A percentile compares a stretch with the other conserved stretches of the same genome.
phyloP scores from a whole-genome alignment of 1,140 invertebrate genomes.

The Ooceraea biroi region DNA sequence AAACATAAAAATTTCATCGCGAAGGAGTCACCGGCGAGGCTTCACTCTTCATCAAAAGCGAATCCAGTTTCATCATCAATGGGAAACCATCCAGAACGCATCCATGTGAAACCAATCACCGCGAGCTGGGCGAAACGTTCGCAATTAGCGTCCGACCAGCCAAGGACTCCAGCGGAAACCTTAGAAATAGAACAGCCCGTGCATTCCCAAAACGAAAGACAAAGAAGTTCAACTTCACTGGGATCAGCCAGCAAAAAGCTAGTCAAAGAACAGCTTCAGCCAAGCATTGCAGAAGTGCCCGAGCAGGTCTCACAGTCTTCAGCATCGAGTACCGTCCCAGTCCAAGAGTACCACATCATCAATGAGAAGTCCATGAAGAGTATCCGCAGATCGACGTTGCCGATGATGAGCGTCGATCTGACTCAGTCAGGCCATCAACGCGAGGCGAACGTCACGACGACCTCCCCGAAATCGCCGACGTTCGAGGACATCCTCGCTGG shows the following conservation, averaged over 20 bases:
- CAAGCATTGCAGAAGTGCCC: neutral
- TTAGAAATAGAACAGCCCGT: neutral
- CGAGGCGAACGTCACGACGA: too few species aligned
- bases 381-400: conserved; percentile 63
- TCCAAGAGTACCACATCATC: neutral
- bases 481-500: conserved; percentile 50
- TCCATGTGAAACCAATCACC: neutral
- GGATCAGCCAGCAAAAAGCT: neutral
- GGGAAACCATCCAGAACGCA: neutral
- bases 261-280: neutral
- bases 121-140: neutral
- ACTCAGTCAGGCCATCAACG: neutral
- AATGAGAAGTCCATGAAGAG: neutral
- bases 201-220: neutral
- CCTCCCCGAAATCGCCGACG: neutral
- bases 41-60: neutral
- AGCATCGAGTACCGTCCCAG: neutral
- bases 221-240: neutral
- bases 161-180: neutral
- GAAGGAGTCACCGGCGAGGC: neutral
- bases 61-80: neutral
- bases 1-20: neutral
- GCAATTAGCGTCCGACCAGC: neutral
- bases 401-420: conserved; percentile 37
- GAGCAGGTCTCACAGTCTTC: neutral